Percentiles rank a stretch among this genome's conserved stretches.
Evolutionary conservation across 2,888 invertebrate species (phyloP).

Genomic region (Diadegma fenestrale): DNA sequence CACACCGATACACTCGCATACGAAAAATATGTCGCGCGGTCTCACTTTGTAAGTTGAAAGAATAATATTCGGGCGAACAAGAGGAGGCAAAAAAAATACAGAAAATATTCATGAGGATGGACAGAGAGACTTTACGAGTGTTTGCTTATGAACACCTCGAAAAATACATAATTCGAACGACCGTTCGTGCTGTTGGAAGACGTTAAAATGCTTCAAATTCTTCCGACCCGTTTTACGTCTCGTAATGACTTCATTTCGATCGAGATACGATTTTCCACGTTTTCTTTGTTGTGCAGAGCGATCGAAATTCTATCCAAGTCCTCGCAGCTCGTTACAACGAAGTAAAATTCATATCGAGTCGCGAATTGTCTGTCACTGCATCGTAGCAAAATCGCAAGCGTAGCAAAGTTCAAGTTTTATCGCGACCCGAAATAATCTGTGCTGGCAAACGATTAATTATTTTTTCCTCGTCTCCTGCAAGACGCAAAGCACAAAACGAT

Average conservation of each 20-base stretch:
- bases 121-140: slow-evolving; percentile 55
- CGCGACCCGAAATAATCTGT: slow-evolving; percentile 49
- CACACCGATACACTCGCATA: slow-evolving; percentile 37
- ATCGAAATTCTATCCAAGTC: background rate
- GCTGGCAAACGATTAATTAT: slow-evolving; percentile 20
- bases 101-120: slow-evolving; percentile 46
- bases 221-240: background rate
- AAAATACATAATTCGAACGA: slow-evolving; percentile 45
- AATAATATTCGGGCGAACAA: slow-evolving; percentile 52
- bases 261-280: background rate
- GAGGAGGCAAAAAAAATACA: slow-evolving; percentile 32
- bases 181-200: slow-evolving; percentile 11
- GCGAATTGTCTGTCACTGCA: background rate
- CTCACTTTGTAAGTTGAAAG: slow-evolving; percentile 59
- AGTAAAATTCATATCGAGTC: background rate
- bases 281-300: background rate
- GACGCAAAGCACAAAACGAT: background rate
- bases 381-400: background rate
- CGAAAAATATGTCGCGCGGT: slow-evolving; percentile 20
- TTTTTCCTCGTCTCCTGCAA: slow-evolving; percentile 35
- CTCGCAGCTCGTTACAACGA: background rate
- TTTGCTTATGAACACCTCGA: slow-evolving; percentile 60
- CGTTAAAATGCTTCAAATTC: slow-evolving; percentile 18
- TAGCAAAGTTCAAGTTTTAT: slow-evolving; percentile 50
- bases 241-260: background rate